Conservation (phyloP, 92 coral and sea anemone species). For the Epizoanthus rinbou region DNA sequence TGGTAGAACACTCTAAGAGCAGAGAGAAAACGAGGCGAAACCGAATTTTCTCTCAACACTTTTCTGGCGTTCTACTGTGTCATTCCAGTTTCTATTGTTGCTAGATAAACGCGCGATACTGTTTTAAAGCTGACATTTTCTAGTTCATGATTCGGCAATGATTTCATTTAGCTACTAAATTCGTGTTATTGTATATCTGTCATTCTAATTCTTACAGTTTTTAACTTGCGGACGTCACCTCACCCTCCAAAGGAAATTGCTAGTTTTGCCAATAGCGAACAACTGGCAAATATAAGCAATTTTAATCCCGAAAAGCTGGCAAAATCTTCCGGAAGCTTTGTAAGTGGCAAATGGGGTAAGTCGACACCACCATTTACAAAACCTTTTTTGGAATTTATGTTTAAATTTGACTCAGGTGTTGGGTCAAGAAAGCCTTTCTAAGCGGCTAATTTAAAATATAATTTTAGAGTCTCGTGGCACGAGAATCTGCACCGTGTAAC, state of each 20-base stretch:
- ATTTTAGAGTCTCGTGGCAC: too few relatives aligned
- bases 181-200: slow-evolving; percentile 1
- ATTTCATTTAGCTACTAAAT: not conserved
- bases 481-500: too few relatives aligned
- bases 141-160: too few relatives aligned
- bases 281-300: slow-evolving; percentile 38
- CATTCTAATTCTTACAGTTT: slow-evolving; percentile 23
- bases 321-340: slow-evolving; percentile 19
- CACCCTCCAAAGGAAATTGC: slow-evolving; percentile 33
- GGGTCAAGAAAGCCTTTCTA: too few relatives aligned
- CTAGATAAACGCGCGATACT: too few relatives aligned
- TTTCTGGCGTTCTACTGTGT: too few relatives aligned
- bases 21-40: too few relatives aligned
- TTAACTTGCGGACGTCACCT: slow-evolving; percentile 27
- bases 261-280: slow-evolving; percentile 28
- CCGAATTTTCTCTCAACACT: too few relatives aligned
- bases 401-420: not conserved
- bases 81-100: too few relatives aligned
- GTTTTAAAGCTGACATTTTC: too few relatives aligned
- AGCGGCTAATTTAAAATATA: too few relatives aligned
- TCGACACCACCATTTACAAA: not conserved
- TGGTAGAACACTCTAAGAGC: too few relatives aligned
- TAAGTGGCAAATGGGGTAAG: slow-evolving; percentile 23
- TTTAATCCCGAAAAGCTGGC: slow-evolving; percentile 18
- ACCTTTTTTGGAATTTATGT: not conserved